A percentile compares a stretch with the other conserved stretches of the same genome.
Conservation (phyloP, 2,797 vertebrate genomes). For the Coregonus suidteri region DNA sequence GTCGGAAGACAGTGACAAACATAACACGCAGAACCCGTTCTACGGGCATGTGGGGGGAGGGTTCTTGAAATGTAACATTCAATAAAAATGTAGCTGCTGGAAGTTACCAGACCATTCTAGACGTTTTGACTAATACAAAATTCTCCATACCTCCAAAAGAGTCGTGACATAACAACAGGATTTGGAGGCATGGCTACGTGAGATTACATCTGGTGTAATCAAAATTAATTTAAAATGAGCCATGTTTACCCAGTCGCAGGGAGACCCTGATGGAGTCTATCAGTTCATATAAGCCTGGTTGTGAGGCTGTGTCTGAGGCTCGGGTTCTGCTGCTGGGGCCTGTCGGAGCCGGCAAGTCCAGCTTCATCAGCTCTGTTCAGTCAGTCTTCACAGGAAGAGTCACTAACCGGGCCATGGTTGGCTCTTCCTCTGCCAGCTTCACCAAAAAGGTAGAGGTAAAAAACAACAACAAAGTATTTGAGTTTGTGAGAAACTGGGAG, state of each 20-base stretch:
- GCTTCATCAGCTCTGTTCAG: slow-evolving; percentile 76
- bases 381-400: slow-evolving; percentile 71
- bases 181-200: no score
- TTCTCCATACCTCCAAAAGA: no score
- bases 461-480: background rate
- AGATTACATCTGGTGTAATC: background rate
- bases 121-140: no score
- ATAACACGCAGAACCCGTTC: no score
- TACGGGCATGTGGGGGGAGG: no score
- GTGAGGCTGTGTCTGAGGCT: slow-evolving; percentile 42
- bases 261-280: slow-evolving; percentile 57
- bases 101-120: no score
- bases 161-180: no score
- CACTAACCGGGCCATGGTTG: slow-evolving; percentile 73
- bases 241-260: slow-evolving; percentile 44
- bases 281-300: slow-evolving; percentile 56
- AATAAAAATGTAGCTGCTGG: no score
- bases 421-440: slow-evolving; percentile 62
- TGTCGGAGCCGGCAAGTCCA: slow-evolving; percentile 73
- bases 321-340: slow-evolving; percentile 74
- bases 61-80: no score
- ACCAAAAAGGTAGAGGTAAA: slow-evolving; percentile 70
- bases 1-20: no score
- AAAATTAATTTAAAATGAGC: background rate
- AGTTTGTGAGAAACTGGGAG: background rate